These are phyloP conservation scores for Galerucella pusilla DNA, from an alignment of 2,888 invertebrate species.

Conservation along the genomic window DNA sequence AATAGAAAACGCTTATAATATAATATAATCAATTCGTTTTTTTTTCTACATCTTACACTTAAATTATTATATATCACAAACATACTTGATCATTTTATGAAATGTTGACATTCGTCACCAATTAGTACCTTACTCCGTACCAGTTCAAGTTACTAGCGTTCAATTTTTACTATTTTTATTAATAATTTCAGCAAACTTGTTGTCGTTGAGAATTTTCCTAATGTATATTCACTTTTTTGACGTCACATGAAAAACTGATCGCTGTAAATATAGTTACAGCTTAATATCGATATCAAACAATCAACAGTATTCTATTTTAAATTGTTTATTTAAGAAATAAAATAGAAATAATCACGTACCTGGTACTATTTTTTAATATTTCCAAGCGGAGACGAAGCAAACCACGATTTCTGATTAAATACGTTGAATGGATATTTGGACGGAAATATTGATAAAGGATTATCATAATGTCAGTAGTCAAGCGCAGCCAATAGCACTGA, in stretches of 20 bases:
- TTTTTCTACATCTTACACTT: no score
- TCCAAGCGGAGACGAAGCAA: not conserved
- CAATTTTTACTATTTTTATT: conserved; percentile 6
- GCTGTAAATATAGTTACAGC: not conserved
- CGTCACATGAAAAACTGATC: not conserved
- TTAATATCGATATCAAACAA: not conserved
- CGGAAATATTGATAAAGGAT: no score
- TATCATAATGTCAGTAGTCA: no score
- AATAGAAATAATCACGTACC: not conserved
- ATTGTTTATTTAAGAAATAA: conserved; percentile 5
- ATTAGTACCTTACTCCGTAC: conserved; percentile 12
- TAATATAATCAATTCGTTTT: no score
- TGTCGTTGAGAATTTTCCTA: not conserved
- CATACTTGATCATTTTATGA: not conserved
- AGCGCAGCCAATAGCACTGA: no score
- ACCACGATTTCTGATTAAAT: no score
- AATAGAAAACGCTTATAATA: no score
- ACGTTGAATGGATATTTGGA: no score
- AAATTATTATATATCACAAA: no score
- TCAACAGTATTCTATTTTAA: not conserved
- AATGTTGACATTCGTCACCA: conserved; percentile 11
- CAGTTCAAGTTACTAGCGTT: not conserved
- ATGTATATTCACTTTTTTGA: not conserved
- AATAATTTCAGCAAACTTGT: conserved; percentile 16
- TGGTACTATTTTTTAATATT: not conserved